Evolutionary conservation across 1,140 invertebrate genomes (phyloP).

Genomic region (Campodea augens): DNA sequence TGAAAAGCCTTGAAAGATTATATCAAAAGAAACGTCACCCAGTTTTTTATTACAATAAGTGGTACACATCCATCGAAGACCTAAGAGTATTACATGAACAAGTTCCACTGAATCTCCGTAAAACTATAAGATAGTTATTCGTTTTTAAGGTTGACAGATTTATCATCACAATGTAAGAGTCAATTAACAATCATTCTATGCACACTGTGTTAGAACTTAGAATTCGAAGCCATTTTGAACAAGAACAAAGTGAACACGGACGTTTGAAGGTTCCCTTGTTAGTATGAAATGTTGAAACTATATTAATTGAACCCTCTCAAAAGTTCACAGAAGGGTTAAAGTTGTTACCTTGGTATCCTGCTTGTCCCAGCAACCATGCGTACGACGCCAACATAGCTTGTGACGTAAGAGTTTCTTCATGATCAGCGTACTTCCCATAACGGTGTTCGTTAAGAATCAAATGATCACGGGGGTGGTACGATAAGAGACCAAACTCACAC

Average conservation of each 20-base stretch:
- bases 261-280: too few relatives aligned
- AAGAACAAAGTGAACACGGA: conserved; percentile 4
- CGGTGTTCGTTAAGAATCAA: conserved; percentile 23
- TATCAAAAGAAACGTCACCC: too few relatives aligned
- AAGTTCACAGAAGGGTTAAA: background rate
- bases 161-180: too few relatives aligned
- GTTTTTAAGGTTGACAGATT: too few relatives aligned
- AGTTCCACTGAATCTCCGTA: too few relatives aligned
- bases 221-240: conserved; percentile 1
- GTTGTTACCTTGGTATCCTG: conserved; percentile 51
- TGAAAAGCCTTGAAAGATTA: too few relatives aligned
- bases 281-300: background rate
- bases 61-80: too few relatives aligned
- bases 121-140: too few relatives aligned
- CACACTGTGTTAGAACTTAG: too few relatives aligned
- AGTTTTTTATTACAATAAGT: too few relatives aligned
- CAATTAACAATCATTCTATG: too few relatives aligned
- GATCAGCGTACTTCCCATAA: conserved; percentile 28
- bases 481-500: conserved; percentile 51
- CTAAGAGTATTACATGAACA: too few relatives aligned
- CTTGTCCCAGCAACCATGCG: conserved; percentile 56
- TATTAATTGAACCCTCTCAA: conserved; percentile 3
- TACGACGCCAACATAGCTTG: conserved; percentile 58
- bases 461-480: conserved; percentile 42
- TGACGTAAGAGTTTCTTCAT: conserved; percentile 38